Evolutionary conservation across 2,113 vertebrate genomes (phyloP).

Genomic region (Cephalopholis sonnerati): DNA sequence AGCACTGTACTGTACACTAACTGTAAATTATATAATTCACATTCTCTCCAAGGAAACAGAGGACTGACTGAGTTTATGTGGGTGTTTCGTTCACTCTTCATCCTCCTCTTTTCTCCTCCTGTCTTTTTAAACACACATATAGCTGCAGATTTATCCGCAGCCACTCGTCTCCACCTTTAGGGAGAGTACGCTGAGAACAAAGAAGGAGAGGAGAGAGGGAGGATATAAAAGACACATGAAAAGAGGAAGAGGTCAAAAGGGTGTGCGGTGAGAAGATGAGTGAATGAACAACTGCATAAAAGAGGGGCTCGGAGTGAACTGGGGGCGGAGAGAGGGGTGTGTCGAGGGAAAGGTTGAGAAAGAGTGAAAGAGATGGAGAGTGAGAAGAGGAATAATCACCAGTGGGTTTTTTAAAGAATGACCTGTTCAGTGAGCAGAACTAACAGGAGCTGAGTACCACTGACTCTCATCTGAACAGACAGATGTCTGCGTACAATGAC

Average conservation of each 20-base stretch:
- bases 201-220: background rate
- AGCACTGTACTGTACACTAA: background rate
- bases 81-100: conserved; percentile 12
- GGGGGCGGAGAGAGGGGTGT: conserved; percentile 12
- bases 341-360: conserved; percentile 26
- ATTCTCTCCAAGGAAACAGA: background rate
- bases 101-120: background rate
- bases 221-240: conserved; percentile 25
- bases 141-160: background rate
- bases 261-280: conserved; percentile 9
- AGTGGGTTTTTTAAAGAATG: background rate
- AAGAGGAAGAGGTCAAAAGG: conserved; percentile 44
- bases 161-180: conserved; percentile 25
- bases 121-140: conserved; percentile 5
- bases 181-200: conserved; percentile 32
- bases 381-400: conserved; percentile 16
- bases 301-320: conserved; percentile 8
- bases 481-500: conserved; percentile 32
- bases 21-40: background rate
- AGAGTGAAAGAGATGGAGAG: conserved; percentile 30
- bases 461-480: conserved; percentile 33
- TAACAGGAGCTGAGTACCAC: conserved; percentile 29
- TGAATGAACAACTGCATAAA: conserved; percentile 26
- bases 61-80: conserved; percentile 1
- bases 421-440: conserved; percentile 45